Evolutionary conservation across 2,797 vertebrate genomes (phyloP).

Genomic region (Pyrrhura leucotis): DNA sequence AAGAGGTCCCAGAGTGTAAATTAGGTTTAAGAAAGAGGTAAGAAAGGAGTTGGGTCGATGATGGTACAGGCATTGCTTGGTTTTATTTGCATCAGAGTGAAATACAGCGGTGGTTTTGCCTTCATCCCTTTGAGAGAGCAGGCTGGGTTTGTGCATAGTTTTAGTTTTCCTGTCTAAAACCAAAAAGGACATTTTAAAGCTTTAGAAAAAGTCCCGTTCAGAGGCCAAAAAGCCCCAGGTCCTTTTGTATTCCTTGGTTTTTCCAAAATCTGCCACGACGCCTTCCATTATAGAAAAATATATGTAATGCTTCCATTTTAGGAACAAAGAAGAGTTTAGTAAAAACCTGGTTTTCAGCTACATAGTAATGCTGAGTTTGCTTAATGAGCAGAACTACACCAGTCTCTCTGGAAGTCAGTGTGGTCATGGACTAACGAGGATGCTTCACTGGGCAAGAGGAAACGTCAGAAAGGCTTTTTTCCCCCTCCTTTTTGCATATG

Average conservation of each 20-base stretch:
- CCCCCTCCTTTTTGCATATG: not conserved
- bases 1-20: not conserved
- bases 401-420: not conserved
- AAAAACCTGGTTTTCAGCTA: not conserved
- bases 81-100: not conserved
- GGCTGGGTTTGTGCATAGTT: not conserved
- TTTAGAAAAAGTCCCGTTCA: not conserved
- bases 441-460: not conserved
- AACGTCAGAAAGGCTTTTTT: not conserved
- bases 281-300: not conserved
- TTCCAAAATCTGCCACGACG: not conserved
- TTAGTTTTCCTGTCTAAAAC: not conserved
- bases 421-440: not conserved
- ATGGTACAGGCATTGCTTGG: not conserved
- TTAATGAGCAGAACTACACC: not conserved
- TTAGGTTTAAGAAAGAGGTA: not conserved
- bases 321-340: not conserved
- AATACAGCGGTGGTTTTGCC: not conserved
- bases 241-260: not conserved
- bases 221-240: not conserved
- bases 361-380: not conserved
- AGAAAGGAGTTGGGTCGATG: not conserved
- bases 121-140: not conserved
- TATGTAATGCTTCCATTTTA: not conserved
- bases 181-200: not conserved